These are phyloP conservation scores for Zygogramma bicolorata DNA, from an alignment of 2,888 invertebrate genomes.

Conservation along the genomic window DNA sequence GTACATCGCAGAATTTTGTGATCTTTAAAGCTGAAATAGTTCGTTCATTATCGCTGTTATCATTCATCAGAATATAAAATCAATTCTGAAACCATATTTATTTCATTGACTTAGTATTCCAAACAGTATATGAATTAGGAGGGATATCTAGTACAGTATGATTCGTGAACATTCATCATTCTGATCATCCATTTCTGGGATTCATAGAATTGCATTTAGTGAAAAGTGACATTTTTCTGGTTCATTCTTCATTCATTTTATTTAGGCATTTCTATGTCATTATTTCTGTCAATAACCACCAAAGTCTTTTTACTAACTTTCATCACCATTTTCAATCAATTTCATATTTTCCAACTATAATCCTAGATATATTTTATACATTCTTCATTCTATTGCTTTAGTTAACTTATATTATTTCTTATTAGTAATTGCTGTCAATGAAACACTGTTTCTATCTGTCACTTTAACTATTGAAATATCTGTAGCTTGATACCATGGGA, in stretches of 20 bases:
- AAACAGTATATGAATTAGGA: too few relatives aligned
- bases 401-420: neutral
- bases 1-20: neutral
- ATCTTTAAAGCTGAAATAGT: neutral
- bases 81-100: too few relatives aligned
- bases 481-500: too few relatives aligned
- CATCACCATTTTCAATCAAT: neutral
- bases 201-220: too few relatives aligned
- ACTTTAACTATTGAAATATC: too few relatives aligned
- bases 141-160: conserved; percentile 13
- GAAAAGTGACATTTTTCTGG: too few relatives aligned
- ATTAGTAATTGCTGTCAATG: too few relatives aligned
- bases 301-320: neutral
- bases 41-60: too few relatives aligned
- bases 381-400: neutral
- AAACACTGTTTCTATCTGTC: too few relatives aligned
- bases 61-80: too few relatives aligned
- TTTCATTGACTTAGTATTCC: too few relatives aligned
- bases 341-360: neutral
- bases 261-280: neutral
- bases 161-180: conserved; percentile 24
- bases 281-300: neutral
- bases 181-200: neutral
- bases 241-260: neutral
- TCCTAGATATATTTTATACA: neutral